A percentile compares a stretch with the other conserved stretches of the same genome.
These are phyloP conservation scores for Neocloeon triangulifer DNA, from an alignment of 1,140 invertebrate species.

Conservation along the genomic window DNA sequence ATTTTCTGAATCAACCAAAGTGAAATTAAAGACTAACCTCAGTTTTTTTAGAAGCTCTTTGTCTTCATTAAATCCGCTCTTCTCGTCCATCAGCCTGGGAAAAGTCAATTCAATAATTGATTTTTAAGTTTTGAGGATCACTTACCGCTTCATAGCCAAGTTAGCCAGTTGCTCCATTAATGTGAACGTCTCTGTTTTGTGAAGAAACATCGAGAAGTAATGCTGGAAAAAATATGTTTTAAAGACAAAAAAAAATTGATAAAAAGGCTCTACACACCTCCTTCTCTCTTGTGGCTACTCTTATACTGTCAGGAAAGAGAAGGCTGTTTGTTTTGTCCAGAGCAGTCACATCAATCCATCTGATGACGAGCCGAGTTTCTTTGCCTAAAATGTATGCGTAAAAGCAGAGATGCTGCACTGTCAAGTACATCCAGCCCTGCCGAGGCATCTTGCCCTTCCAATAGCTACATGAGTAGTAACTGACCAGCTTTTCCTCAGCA, in stretches of 20 bases:
- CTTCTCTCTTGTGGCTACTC: constrained; percentile 58
- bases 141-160: constrained; percentile 84
- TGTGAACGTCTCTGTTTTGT: constrained; percentile 68
- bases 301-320: constrained; percentile 60
- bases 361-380: constrained; percentile 67
- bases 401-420: constrained; percentile 88
- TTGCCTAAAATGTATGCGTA: constrained; percentile 83
- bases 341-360: constrained; percentile 58
- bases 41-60: constrained; percentile 58
- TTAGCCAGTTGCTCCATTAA: constrained; percentile 91
- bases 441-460: constrained; percentile 78
- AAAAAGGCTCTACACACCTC: constrained; percentile 29
- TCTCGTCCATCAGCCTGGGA: constrained; percentile 62
- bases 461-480: constrained; percentile 84
- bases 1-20: background rate
- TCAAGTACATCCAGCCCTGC: constrained; percentile 91
- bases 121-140: constrained; percentile 14
- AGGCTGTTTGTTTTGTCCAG: constrained; percentile 52
- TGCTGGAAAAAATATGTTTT: too few species aligned
- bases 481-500: constrained; percentile 85
- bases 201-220: constrained; percentile 76
- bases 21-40: constrained; percentile 23
- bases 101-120: constrained; percentile 9
- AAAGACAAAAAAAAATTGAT: too few species aligned
- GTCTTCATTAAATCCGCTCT: constrained; percentile 62